These are phyloP conservation scores for Diloba caeruleocephala DNA, from an alignment of 2,888 invertebrate species.

Conservation along the genomic window DNA sequence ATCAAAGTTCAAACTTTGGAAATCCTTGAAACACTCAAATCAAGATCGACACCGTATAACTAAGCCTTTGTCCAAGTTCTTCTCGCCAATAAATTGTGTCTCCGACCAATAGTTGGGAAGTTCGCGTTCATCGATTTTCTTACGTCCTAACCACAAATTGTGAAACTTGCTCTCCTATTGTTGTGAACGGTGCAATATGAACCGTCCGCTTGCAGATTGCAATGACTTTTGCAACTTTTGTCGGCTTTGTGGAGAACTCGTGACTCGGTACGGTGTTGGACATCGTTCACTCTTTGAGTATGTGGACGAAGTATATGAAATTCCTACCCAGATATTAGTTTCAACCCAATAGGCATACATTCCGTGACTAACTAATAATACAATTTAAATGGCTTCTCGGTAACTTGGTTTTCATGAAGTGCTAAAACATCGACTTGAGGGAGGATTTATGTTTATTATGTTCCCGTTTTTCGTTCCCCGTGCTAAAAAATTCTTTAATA, in stretches of 20 bases:
- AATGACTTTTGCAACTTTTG: slow-evolving; percentile 74
- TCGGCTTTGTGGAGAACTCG: slow-evolving; percentile 52
- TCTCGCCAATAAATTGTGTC: slow-evolving; percentile 74
- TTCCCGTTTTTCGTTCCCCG: no score
- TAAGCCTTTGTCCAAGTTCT: slow-evolving; percentile 75
- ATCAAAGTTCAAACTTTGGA: slow-evolving; percentile 52
- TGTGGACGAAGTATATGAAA: slow-evolving; percentile 15
- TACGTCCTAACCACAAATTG: slow-evolving; percentile 75
- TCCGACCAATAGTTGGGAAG: slow-evolving; percentile 71
- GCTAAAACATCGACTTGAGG: no score
- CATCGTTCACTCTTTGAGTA: slow-evolving; percentile 42
- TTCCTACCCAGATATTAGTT: slow-evolving; percentile 6
- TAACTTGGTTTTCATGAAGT: no score
- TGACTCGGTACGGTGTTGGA: slow-evolving; percentile 24
- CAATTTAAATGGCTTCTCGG: no score
- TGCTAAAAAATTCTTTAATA: no score
- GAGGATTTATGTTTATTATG: no score
- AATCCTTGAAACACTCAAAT: slow-evolving; percentile 63
- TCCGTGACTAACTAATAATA: no score
- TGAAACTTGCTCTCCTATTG: slow-evolving; percentile 75
- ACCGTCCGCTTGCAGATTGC: slow-evolving; percentile 75
- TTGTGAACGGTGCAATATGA: slow-evolving; percentile 76
- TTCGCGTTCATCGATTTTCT: slow-evolving; percentile 72
- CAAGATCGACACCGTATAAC: slow-evolving; percentile 73
- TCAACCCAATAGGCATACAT: no score